Base-by-base conservation (phyloP, 2,797 vertebrate genomes). In the Nyctalus aviator region DNA sequence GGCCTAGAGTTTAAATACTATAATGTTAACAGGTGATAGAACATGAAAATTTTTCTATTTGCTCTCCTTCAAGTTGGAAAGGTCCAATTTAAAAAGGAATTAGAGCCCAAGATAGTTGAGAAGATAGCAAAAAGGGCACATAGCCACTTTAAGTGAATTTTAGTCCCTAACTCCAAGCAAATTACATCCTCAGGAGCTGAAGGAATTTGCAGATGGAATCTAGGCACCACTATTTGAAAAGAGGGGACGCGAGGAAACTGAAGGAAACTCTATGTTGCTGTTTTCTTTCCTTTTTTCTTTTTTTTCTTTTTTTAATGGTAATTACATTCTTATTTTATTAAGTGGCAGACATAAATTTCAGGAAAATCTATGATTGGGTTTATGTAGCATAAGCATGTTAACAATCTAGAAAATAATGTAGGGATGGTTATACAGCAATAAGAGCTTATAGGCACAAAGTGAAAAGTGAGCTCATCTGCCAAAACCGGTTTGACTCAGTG, bases 121-220 rank as follows among this genome's bases (percentile, higher is more conserved):
- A 93, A 85, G 91, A 96, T 95, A 95, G 92, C 88, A 83, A 75
- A 95, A 95, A 93, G 76, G 71, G 88, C 75, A 91, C 35, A 81
- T 21, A 92, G 53, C 35, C 69, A 90, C 90, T 96, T 69, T 41
- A 79, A 96, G 94, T 92, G 93, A 95, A 92, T 95, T 96, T 94
- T 93, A 95, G 66, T 95, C 78, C 79, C 78, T 71, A 88, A 86
- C 64, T 95, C 88, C 93, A 96, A 96, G 94, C 93, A 94, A 97
- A 96, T 96, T 93, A 85, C 77, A 93, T 95, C 88, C 90, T 94
- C 55, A 50, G 84, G 91, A 95, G 75, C 75, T 92, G 88, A 95
- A 95, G 81, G 84, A 95, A 94, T 96, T 93, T 96, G 84, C 68
- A 94, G 94, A 96, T 96, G 87, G 71, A 95, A 90, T 95, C 94